Percentiles rank a stretch among this genome's conserved stretches.
phyloP scores from a whole-genome alignment of 1,140 invertebrate species.

The Mercenaria mercenaria region DNA sequence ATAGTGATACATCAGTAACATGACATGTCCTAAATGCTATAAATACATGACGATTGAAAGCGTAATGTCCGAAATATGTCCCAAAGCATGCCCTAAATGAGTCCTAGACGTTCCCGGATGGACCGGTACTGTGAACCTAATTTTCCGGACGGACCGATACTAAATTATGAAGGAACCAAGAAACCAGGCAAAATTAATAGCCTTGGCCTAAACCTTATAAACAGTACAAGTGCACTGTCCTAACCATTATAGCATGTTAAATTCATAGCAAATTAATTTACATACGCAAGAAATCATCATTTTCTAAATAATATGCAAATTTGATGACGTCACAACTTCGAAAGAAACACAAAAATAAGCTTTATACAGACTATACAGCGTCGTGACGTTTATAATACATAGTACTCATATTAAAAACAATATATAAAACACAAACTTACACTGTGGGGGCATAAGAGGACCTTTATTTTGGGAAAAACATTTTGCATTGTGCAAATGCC shows the following conservation, averaged over 20 bases:
- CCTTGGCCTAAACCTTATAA: constrained; percentile 1
- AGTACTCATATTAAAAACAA: background rate
- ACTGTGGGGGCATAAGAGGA: constrained; percentile 15
- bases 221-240: constrained; percentile 12
- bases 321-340: background rate
- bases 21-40: constrained; percentile 11
- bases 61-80: too few species aligned
- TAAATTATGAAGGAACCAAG: constrained; percentile 7
- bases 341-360: background rate
- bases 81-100: too few species aligned
- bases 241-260: constrained; percentile 17
- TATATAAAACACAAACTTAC: background rate
- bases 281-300: background rate
- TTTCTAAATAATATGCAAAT: background rate
- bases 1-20: constrained; percentile 12
- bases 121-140: background rate
- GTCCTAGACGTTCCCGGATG: constrained; percentile 3
- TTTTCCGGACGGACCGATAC: constrained; percentile 19
- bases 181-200: background rate
- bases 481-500: constrained; percentile 3
- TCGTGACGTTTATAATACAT: background rate
- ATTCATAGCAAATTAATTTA: background rate
- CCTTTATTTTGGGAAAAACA: background rate
- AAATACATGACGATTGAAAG: constrained; percentile 24
- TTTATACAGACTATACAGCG: background rate